These are phyloP conservation scores for Xylota segnis DNA, from an alignment of 2,888 invertebrate genomes.

Conservation along the genomic window DNA sequence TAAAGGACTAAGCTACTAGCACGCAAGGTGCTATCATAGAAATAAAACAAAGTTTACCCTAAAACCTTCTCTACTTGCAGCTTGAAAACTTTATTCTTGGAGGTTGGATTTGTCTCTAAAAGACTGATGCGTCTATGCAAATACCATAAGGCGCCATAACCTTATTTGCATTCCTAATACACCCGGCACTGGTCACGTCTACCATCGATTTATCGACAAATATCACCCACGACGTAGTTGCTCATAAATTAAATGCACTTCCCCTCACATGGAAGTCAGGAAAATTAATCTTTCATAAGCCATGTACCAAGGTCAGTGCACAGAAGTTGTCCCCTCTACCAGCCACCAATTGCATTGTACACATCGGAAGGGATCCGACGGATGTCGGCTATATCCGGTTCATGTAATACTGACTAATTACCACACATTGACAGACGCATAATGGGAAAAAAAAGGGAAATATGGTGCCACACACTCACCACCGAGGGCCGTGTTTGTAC, in stretches of 20 bases:
- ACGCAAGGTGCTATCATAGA: no score
- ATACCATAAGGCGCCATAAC: no score
- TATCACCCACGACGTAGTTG: background rate
- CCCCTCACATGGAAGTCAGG: background rate
- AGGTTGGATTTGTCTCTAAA: no score
- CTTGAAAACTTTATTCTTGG: no score
- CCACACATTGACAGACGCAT: conserved; percentile 27
- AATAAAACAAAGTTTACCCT: no score
- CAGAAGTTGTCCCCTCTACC: conserved; percentile 2
- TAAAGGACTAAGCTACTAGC: no score
- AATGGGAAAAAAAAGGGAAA: conserved; percentile 21
- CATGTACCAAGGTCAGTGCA: conserved; percentile 7
- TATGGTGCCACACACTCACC: conserved; percentile 5
- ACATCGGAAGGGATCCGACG: conserved; percentile 23
- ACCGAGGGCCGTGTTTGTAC: background rate
- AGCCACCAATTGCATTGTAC: background rate
- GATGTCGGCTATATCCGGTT: conserved; percentile 67
- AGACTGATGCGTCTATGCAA: no score
- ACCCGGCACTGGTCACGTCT: background rate
- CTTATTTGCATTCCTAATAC: no score
- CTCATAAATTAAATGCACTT: background rate
- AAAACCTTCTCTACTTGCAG: no score
- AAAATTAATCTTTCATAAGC: conserved; percentile 2
- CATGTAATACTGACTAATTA: conserved; percentile 61
- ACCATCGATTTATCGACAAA: background rate